Base-by-base conservation (phyloP, 2,113 vertebrate genomes). In the Uropsilus gracilis region DNA sequence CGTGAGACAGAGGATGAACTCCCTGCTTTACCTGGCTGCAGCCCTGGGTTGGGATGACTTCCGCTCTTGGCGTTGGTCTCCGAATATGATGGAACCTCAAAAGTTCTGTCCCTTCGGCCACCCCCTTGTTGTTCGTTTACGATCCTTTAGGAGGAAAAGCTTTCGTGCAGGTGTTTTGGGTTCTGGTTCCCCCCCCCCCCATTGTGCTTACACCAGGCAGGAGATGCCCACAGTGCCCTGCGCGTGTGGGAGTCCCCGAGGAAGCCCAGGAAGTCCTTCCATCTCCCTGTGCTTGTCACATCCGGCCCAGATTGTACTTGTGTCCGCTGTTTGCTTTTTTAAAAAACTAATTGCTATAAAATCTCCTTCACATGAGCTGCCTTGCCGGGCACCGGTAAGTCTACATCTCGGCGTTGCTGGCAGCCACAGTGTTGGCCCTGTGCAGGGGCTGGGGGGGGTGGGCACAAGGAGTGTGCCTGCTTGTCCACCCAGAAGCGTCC, bases 301-400 rank as follows among this genome's bases (percentile, higher is more conserved):
- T 48, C 48, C 34, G 86, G 28, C 34, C 13, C 30, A 55, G 22
- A 13, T 69, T 81, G 86, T 86, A 8, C 72, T 93, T 68, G 77
- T 90, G 72, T 95, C 42, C 82, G n/a, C 39, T 39, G 12, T 91
- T 89, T 81, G 32, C n/a, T 77, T 91, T 87, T 71, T 53, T 3
- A 75, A 90, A 85, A 66, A 42, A 87, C 86, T 53, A 63, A 88
- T 68, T 75, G 63, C 39, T 34, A 14, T 64, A 90, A 73, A 90
- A 80, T 50, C 73, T 6, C 86, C 42, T 76, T 37, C 50, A 53
- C 16, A 5, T 75, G 68, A n/a, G n/a, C n/a, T n/a, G n/a, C n/a
- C n/a, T n/a, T n/a, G n/a, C n/a, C n/a, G n/a, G n/a, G n/a, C n/a
- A n/a, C n/a, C n/a, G n/a, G n/a, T n/a, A n/a, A n/a, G n/a, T n/a